Conservation (phyloP, 2,888 invertebrate genomes). For the Dynastes grantii region DNA sequence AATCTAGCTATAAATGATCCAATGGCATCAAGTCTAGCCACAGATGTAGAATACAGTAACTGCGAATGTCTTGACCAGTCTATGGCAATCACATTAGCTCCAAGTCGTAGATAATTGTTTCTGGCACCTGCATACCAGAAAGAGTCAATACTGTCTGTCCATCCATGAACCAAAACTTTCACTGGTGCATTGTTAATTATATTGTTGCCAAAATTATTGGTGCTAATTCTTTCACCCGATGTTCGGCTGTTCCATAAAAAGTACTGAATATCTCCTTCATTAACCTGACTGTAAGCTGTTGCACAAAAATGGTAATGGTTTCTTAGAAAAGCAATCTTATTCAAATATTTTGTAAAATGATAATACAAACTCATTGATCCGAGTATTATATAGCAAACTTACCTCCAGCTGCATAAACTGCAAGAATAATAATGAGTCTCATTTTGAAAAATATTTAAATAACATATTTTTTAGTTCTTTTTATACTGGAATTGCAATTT, state of each 20-base stretch:
- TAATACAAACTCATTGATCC: neutral
- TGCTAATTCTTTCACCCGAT: constrained; percentile 15
- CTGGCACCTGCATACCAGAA: constrained; percentile 46
- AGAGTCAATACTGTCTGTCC: constrained; percentile 43
- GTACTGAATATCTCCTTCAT: constrained; percentile 29
- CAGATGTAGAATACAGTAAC: constrained; percentile 29
- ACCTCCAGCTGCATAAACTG: neutral
- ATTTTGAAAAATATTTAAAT: neutral
- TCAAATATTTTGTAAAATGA: neutral
- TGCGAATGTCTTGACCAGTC: constrained; percentile 46
- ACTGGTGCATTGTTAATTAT: constrained; percentile 25
- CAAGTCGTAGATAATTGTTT: constrained; percentile 8
- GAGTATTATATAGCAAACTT: neutral
- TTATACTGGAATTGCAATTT: neutral
- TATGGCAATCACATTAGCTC: constrained; percentile 40
- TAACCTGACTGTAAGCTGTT: constrained; percentile 27
- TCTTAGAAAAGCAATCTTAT: neutral
- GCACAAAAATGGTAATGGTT: neutral
- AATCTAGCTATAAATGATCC: constrained; percentile 41
- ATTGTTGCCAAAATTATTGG: constrained; percentile 40
- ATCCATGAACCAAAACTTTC: constrained; percentile 45
- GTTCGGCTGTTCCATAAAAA: constrained; percentile 34
- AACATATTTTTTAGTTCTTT: neutral
- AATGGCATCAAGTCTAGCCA: constrained; percentile 33
- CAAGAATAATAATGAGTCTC: neutral